These are phyloP conservation scores for Cotesia chilonis DNA, from an alignment of 1,140 invertebrate genomes.

Conservation along the genomic window DNA sequence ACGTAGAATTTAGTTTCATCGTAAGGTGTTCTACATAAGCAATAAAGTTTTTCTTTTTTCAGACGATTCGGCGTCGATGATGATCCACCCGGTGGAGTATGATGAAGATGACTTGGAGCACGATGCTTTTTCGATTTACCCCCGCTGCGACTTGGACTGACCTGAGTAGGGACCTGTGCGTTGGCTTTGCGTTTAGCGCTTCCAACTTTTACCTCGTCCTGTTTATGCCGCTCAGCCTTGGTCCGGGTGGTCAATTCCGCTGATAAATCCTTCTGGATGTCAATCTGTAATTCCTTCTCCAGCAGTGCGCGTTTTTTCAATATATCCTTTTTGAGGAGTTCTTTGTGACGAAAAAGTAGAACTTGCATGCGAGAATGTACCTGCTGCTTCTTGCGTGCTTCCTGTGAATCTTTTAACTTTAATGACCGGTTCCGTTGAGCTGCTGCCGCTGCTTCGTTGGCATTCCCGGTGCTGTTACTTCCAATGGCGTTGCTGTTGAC, in stretches of 20 bases:
- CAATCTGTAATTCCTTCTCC: conserved; percentile 89
- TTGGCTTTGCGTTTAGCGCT: conserved; percentile 69
- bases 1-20: conserved; percentile 97
- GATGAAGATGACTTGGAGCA: conserved; percentile 42
- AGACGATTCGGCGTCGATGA: conserved; percentile 54
- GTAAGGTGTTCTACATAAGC: conserved; percentile 93
- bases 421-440: conserved; percentile 56
- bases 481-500: neutral
- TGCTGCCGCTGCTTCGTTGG: conserved; percentile 11
- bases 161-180: conserved; percentile 63
- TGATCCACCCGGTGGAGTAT: conserved; percentile 53
- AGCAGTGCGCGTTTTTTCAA: conserved; percentile 87
- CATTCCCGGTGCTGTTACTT: neutral
- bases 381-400: conserved; percentile 66
- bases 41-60: conserved; percentile 88
- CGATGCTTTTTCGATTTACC: conserved; percentile 58
- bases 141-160: conserved; percentile 58
- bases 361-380: conserved; percentile 71
- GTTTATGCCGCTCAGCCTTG: conserved; percentile 75
- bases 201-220: conserved; percentile 73
- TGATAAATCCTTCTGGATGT: conserved; percentile 85
- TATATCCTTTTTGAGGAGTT: conserved; percentile 92
- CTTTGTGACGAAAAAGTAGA: conserved; percentile 84
- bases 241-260: conserved; percentile 73
- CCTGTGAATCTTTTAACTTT: conserved; percentile 63